Base-by-base conservation (phyloP, 2,888 invertebrate species). In the Embidobia sp. region DNA sequence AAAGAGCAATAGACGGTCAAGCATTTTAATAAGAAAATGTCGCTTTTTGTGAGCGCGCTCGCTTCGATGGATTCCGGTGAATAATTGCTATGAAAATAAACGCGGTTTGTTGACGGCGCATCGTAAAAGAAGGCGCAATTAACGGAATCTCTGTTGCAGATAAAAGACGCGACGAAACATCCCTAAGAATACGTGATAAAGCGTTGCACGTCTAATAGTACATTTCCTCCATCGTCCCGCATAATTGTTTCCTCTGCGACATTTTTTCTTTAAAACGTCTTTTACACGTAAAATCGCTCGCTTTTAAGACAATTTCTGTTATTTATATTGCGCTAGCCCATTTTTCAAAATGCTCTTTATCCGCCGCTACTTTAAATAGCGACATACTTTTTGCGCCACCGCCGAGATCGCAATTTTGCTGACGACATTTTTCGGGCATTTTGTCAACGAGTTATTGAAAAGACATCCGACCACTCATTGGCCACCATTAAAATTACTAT, bases 281-380 rank as follows among this genome's bases (percentile, higher is more conserved):
- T 64, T 73, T 64, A 53, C 48, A 49, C 33, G 64, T n/a, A 42
- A 55, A 73, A 73, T 73, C 63, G 48, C 73, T 48, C 48, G 63
- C 72, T 63, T 63, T 63, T 55, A 72, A 72, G 72, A 72, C 63
- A 72, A 72, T 72, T 55, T 63, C 72, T 63, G 31, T 72, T 73
- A 73, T 73, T 64, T 73, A 49, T 73, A 73, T 64, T 73, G 63
- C 49, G 29, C 57, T n/a, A 11, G 57, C 6, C 49, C 55, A 73
- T 73, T 73, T 73, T 73, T 73, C 64, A 49, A 64, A 73, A 73
- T 31, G 73, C 64, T 49, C 49, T 63, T 64, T 53, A 48, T 64
- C 27, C 63, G 7, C 19, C 7, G 29, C n/a, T 33, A 48, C 48
- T 63, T 46, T 55, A 63, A 72, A 72, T 42, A 55, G 48, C 61